A percentile compares a stretch with the other conserved stretches of the same genome.
Evolutionary conservation across 1,140 invertebrate genomes (phyloP).

Genomic region (Euura lappo): DNA sequence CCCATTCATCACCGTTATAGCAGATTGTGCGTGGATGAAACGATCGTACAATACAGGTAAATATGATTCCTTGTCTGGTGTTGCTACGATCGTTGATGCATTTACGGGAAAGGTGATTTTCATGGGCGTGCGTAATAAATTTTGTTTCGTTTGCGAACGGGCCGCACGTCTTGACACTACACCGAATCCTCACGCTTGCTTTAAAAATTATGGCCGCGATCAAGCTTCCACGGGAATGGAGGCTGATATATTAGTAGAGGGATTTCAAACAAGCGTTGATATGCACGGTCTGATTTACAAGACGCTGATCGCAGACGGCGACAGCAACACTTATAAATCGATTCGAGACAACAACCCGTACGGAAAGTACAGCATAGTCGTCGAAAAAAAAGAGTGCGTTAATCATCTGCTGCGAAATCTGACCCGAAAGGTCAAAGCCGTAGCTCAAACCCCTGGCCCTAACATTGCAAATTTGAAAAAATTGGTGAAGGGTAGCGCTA

Average conservation of each 20-base stretch:
- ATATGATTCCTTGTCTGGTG: slow-evolving; percentile 37
- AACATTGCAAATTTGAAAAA: slow-evolving; percentile 11
- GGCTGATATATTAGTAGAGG: slow-evolving; percentile 46
- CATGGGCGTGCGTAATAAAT: slow-evolving; percentile 41
- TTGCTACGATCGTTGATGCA: slow-evolving; percentile 41
- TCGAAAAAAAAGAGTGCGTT: slow-evolving; percentile 25
- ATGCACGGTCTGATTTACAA: slow-evolving; percentile 40
- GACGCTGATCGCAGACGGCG: slow-evolving; percentile 44
- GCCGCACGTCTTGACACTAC: slow-evolving; percentile 21
- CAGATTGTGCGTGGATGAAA: slow-evolving; percentile 40
- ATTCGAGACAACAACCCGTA: slow-evolving; percentile 26
- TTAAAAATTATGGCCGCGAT: slow-evolving; percentile 39
- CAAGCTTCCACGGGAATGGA: slow-evolving; percentile 51
- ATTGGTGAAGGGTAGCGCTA: background rate
- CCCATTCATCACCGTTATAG: slow-evolving; percentile 40
- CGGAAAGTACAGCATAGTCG: slow-evolving; percentile 24
- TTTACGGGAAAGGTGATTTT: slow-evolving; percentile 44
- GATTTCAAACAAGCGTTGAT: slow-evolving; percentile 40
- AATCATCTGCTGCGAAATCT: slow-evolving; percentile 34
- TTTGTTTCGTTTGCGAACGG: slow-evolving; percentile 41
- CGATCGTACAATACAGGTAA: slow-evolving; percentile 35
- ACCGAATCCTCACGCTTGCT: slow-evolving; percentile 35
- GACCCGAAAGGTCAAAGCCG: slow-evolving; percentile 22
- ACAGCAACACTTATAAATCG: slow-evolving; percentile 38
- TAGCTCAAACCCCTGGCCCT: slow-evolving; percentile 1